A percentile compares a stretch with the other conserved stretches of the same genome.
Conservation (phyloP, 2,797 vertebrate genomes). For the Cirrhinus mrigala region DNA sequence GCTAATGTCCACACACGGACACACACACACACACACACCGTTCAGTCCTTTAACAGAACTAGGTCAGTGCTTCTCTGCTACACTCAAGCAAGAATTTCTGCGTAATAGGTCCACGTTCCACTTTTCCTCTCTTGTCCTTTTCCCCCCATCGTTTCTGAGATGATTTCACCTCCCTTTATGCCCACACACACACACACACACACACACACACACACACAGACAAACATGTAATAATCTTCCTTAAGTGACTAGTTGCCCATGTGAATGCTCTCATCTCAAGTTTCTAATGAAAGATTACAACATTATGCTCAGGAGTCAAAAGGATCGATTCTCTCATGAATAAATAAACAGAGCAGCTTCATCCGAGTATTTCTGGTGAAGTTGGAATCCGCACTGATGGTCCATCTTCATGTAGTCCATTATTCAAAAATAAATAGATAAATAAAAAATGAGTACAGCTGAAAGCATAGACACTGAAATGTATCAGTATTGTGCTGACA, state of each 20-base stretch:
- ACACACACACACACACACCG: conserved; percentile 13
- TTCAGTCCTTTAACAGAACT: conserved; percentile 52
- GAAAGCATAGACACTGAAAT: neutral
- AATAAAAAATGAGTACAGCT: neutral
- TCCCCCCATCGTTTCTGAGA: conserved; percentile 25
- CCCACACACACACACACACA: conserved; percentile 10
- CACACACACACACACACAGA: conserved; percentile 3
- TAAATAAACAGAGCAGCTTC: conserved; percentile 45
- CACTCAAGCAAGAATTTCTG: conserved; percentile 43
- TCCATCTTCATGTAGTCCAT: conserved; percentile 7
- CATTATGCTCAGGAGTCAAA: conserved; percentile 30
- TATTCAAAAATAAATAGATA: conserved; percentile 30
- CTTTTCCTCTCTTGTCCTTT: conserved; percentile 40
- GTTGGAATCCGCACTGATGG: conserved; percentile 22
- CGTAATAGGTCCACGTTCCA: conserved; percentile 53
- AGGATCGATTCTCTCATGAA: conserved; percentile 45
- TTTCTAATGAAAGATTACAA: conserved; percentile 54
- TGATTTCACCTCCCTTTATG: conserved; percentile 39
- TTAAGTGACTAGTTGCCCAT: conserved; percentile 30
- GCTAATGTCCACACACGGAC: neutral
- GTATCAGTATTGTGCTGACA: too few species aligned
- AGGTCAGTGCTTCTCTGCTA: conserved; percentile 57
- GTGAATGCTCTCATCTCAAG: conserved; percentile 25
- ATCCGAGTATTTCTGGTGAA: conserved; percentile 9
- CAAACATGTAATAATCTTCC: conserved; percentile 22